Base-by-base conservation (phyloP, 2,888 invertebrate genomes). In the Eubasilissa splendida region DNA sequence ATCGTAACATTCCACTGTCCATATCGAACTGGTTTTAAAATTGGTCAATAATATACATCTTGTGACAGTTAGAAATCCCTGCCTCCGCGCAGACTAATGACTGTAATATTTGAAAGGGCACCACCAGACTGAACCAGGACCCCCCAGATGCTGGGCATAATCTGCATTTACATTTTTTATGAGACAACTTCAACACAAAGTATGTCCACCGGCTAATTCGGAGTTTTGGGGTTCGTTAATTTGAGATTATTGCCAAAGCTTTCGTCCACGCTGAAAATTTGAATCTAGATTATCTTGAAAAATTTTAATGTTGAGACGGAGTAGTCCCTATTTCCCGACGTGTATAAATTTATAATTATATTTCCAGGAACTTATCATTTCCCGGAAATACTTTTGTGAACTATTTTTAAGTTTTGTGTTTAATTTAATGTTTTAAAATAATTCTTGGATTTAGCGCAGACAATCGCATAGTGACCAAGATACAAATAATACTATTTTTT, bases 151-250 rank as follows among this genome's bases (percentile, higher is more conserved):
- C 68, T 10, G 58, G 58, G 31, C 56, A n/a, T 73, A 73, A 73
- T 73, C 71, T 56, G 71, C 56, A 14, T 73, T 70, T 73, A 56
- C 71, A 73, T 56, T 58, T 73, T 73, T 73, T 73, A 73, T 73
- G 71, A 33, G 71, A 73, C 71, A 73, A 73, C 56, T 73, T 42
- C 71, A 8, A 73, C 54, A 73, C 71, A 73, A 73, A 73, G 71
- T 73, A 73, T 65, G 33, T 31, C 65, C 65, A 31, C 12, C 12
- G 65, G 56, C 71, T 56, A 54, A 31, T 54, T 73, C 12, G 56
- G 56, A 58, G 71, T 33, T 73, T 58, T 56, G 56, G 22, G 71
- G 71, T 73, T 73, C 71, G 31, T 73, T 73, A 73, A 73, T 73
- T 73, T 56, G 71, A 73, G 71, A 73, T 73, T 73, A 73, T 58